Evolutionary conservation across 1,140 invertebrate genomes (phyloP).

Genomic region (Delia radicum): DNA sequence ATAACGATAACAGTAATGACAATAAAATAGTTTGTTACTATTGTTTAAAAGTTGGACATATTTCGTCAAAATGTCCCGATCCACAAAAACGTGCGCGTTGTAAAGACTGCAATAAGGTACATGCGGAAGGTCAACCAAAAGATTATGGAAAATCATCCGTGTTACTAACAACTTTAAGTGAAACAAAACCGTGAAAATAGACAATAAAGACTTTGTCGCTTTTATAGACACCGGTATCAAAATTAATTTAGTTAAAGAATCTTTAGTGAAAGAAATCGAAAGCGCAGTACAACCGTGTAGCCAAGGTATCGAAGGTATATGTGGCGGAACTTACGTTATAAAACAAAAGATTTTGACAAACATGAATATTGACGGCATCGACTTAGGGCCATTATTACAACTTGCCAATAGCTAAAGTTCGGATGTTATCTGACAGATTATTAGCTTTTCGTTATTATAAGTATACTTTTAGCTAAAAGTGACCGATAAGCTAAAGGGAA

Average conservation of each 20-base stretch:
- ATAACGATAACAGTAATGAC: neutral
- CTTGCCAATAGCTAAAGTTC: too few relatives aligned
- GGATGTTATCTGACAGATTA: too few relatives aligned
- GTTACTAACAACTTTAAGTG: neutral
- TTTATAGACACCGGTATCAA: slow-evolving; percentile 24
- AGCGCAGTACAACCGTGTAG: neutral
- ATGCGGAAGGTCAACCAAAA: neutral
- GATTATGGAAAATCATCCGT: neutral
- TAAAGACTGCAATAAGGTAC: too few relatives aligned
- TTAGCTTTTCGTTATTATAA: too few relatives aligned
- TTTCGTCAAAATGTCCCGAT: too few relatives aligned
- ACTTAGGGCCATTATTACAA: too few relatives aligned
- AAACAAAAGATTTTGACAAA: neutral
- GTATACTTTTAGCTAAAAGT: too few relatives aligned
- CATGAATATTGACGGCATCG: neutral
- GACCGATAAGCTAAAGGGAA: too few relatives aligned
- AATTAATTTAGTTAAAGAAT: neutral
- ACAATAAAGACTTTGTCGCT: neutral
- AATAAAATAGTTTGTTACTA: neutral
- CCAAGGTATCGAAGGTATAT: neutral
- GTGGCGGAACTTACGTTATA: neutral
- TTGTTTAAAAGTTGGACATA: slow-evolving; percentile 12
- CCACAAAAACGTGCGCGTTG: too few relatives aligned
- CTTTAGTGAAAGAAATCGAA: neutral
- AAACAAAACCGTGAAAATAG: neutral